Conservation (phyloP, 2,797 vertebrate genomes). For the Characodon lateralis region DNA sequence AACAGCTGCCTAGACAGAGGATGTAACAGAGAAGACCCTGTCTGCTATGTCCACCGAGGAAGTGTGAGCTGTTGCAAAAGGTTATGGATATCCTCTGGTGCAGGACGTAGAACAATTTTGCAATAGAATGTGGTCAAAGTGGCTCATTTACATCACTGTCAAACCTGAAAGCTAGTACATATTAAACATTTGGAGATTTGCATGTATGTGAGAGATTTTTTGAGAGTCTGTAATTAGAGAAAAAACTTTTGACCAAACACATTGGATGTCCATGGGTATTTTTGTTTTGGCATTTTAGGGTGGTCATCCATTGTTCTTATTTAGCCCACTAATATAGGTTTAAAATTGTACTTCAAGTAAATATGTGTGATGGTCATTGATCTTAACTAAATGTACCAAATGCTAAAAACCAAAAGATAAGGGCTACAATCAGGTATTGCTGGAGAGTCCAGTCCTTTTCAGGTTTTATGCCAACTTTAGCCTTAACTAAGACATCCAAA, state of each 20-base stretch:
- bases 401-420: background rate
- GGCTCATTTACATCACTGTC: background rate
- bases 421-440: background rate
- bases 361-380: no score
- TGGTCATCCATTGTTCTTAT: no score
- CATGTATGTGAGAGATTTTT: background rate
- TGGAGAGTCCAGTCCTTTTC: no score
- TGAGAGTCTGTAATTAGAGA: no score
- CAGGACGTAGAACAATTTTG: slow-evolving; percentile 42
- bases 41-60: slow-evolving; percentile 50
- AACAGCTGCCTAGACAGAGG: slow-evolving; percentile 45
- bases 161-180: background rate
- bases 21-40: slow-evolving; percentile 33
- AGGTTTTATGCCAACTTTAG: no score
- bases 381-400: no score
- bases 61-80: slow-evolving; percentile 41
- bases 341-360: no score
- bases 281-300: no score
- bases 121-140: slow-evolving; percentile 15
- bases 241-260: no score
- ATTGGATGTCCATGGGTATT: no score
- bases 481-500: no score
- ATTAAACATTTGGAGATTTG: background rate
- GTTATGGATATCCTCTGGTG: slow-evolving; percentile 52
- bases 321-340: no score